These are phyloP conservation scores for Drosophila bunnanda DNA, from an alignment of 2,888 invertebrate genomes.

Conservation along the genomic window DNA sequence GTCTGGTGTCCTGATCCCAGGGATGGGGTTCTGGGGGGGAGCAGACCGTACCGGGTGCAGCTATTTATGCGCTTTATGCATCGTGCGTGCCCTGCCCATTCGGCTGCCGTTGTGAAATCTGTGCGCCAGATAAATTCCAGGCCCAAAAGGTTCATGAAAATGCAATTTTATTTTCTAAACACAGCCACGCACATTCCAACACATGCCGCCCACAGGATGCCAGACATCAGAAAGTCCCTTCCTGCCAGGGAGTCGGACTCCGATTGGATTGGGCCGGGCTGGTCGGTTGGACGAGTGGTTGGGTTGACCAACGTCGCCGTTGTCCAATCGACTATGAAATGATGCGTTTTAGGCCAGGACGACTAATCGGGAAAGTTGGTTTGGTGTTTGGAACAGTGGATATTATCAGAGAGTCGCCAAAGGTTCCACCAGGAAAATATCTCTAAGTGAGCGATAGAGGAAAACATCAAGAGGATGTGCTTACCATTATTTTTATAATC, in stretches of 20 bases:
- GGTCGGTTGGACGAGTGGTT: constrained; percentile 27
- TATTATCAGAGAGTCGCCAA: background rate
- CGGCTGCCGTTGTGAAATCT: constrained; percentile 69
- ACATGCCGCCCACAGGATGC: constrained; percentile 28
- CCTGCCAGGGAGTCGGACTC: constrained; percentile 49
- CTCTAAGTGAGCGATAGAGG: background rate
- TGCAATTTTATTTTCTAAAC: constrained; percentile 83
- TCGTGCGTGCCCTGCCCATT: constrained; percentile 70
- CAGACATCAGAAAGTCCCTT: constrained; percentile 40
- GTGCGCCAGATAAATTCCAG: constrained; percentile 76
- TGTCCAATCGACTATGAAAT: constrained; percentile 79
- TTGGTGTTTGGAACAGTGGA: constrained; percentile 49
- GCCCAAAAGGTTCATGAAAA: constrained; percentile 83
- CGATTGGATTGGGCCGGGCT: constrained; percentile 32
- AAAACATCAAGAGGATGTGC: background rate
- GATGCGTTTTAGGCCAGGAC: constrained; percentile 69
- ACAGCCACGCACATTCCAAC: constrained; percentile 64
- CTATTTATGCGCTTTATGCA: constrained; percentile 81
- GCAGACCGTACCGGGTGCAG: constrained; percentile 53
- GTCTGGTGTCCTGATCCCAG: background rate
- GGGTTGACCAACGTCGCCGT: constrained; percentile 58
- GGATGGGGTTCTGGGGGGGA: background rate
- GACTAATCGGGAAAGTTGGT: constrained; percentile 70
- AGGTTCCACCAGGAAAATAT: background rate
- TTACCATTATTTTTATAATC: too few relatives aligned